Evolutionary conservation across 2,888 invertebrate genomes (phyloP).

Genomic region (Andrena haemorrhoa): DNA sequence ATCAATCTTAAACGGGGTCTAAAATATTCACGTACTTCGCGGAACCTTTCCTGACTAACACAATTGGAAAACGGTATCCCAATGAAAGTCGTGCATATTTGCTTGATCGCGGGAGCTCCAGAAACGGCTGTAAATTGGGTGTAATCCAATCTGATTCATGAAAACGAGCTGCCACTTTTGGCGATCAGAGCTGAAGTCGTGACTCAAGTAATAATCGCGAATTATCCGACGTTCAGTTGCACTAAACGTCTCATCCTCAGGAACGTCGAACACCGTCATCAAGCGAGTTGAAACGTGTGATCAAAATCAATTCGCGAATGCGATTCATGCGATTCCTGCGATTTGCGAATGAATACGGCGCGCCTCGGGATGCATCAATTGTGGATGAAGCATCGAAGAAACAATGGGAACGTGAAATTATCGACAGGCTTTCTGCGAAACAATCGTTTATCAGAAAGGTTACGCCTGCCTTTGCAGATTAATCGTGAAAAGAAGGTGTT

Average conservation of each 20-base stretch:
- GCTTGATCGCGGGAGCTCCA: not conserved
- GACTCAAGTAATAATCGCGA: constrained; percentile 23
- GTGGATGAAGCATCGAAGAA: not conserved
- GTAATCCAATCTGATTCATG: not conserved
- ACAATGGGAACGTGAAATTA: constrained; percentile 2
- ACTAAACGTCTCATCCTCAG: not conserved
- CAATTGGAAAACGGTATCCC: no score
- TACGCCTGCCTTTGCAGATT: not conserved
- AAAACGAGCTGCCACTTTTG: constrained; percentile 24
- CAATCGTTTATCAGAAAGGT: not conserved
- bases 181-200: not conserved
- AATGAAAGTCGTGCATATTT: no score
- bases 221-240: constrained; percentile 7
- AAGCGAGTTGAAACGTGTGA: constrained; percentile 9
- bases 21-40: no score
- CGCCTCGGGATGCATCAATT: not conserved
- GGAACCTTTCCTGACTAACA: no score
- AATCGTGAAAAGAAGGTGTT: not conserved
- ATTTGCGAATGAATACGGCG: not conserved
- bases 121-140: not conserved
- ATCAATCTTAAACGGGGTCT: no score
- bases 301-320: constrained; percentile 24
- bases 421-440: not conserved
- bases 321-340: constrained; percentile 11
- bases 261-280: constrained; percentile 5